Evolutionary conservation across 92 coral and sea anemone species (phyloP), one percentile per base, ranked within the genome.

Genomic region (Parazoanthus darwini): DNA sequence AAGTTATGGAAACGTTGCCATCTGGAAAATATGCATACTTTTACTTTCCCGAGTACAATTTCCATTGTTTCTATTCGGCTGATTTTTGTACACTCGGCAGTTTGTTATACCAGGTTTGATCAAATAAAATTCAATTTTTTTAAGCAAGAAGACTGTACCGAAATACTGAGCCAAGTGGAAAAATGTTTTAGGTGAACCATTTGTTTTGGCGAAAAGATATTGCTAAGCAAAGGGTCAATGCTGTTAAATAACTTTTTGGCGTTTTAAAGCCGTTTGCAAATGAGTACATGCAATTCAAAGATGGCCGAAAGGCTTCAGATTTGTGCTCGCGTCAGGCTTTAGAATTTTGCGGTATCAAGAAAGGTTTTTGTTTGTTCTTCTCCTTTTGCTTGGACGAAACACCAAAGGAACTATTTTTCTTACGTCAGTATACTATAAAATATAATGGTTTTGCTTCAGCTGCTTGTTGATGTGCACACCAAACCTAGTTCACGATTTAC

Each of bases 21-120:
- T 70, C 75, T 70, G 87, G 15, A 73, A 83, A 84, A 84, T 33
- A 70, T 46, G 22, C 75, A 71, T 29, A 46, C 29, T 25, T 84
- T 26, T n/a, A 6, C 6, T 71, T 84, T 66, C 16, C 59, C 23
- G 42, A 71, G 46, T 20, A 10, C 56, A 22, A 46, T 68, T 71
- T 29, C 23, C 46, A 37, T 76, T 76, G 80, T 76, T 76, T 76
- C 46, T 44, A 22, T 76, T 50, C 80, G 80, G 80, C 80, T 76
- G 80, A 76, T 76, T 46, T 79, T 46, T 73, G 75, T 71, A 73
- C 77, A 36, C 77, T 73, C 20, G 77, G 6, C 15, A 29, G 5
- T 33, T 33, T 56, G 33, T 2, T 65, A 7, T 33, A 56, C 29
- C 13, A 3, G 26, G 4, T 16, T 81, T 7, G 73, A 37, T 82